A percentile compares a stretch with the other conserved stretches of the same genome.
Conservation (phyloP, 2,888 invertebrate species). For the Drosophila vallismaia region DNA sequence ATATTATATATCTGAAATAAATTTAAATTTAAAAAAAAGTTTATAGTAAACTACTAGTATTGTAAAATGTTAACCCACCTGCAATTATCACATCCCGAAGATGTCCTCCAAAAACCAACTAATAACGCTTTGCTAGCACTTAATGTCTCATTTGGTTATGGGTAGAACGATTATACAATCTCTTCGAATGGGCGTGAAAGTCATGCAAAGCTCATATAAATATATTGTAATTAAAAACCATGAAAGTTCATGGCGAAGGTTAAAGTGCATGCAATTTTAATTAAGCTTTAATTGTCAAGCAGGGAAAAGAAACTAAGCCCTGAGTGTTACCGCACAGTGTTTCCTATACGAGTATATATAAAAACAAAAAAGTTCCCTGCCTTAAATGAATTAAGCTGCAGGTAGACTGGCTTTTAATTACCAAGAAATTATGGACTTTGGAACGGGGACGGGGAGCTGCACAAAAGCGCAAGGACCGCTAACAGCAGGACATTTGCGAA, state of each 20-base stretch:
- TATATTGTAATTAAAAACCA: conserved; percentile 55
- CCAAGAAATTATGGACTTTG: conserved; percentile 16
- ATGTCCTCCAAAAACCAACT: not conserved
- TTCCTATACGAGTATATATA: not conserved
- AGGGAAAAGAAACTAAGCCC: not conserved
- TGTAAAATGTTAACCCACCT: not conserved
- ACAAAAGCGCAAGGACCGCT: conserved; percentile 56
- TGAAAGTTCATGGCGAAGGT: conserved; percentile 74
- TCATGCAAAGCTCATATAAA: conserved; percentile 56
- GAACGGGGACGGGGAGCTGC: not conserved
- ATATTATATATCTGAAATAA: not conserved
- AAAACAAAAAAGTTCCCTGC: not conserved
- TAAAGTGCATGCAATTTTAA: conserved; percentile 69
- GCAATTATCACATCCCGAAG: not conserved
- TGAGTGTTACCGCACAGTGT: conserved; percentile 28
- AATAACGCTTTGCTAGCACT: conserved; percentile 10
- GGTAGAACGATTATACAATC: conserved; percentile 28
- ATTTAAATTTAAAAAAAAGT: not conserved
- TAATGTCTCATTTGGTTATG: conserved; percentile 32
- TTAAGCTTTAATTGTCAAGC: conserved; percentile 62
- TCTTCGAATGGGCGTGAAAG: conserved; percentile 9
- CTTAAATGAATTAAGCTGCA: not conserved
- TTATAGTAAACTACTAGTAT: not conserved
- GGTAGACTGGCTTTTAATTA: conserved; percentile 27
- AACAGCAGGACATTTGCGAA: conserved; percentile 53